A percentile compares a stretch with the other conserved stretches of the same genome.
Evolutionary conservation across 2,113 vertebrate species (phyloP).

Genomic region (Probosciger aterrimus): DNA sequence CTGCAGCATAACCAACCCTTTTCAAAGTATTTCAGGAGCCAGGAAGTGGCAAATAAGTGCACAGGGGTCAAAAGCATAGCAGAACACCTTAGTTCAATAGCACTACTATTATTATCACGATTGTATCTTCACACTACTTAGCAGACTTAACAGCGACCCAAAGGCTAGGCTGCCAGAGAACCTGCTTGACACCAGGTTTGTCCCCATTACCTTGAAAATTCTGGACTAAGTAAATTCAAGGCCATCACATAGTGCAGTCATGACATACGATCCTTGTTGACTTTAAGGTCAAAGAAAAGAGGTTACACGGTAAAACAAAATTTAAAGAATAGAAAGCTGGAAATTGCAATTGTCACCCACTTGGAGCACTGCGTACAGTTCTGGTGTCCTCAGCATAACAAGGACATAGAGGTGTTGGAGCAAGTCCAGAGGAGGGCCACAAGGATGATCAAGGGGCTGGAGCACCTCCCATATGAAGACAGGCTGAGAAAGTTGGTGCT

Average conservation of each 20-base stretch:
- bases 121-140: not conserved
- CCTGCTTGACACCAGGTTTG: not conserved
- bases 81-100: not conserved
- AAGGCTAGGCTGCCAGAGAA: not conserved
- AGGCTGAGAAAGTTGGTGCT: not conserved
- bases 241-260: not conserved
- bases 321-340: not conserved
- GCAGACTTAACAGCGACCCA: not conserved
- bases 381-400: not conserved
- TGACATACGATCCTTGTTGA: not conserved
- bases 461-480: not conserved
- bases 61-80: not conserved
- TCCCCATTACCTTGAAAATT: not conserved
- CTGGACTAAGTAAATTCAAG: not conserved
- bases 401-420: not conserved
- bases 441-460: not conserved
- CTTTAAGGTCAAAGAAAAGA: not conserved
- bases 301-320: not conserved
- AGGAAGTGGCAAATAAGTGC: not conserved
- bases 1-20: slow-evolving; percentile 7
- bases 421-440: not conserved
- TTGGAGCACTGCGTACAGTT: not conserved
- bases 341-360: not conserved
- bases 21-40: not conserved
- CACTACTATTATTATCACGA: not conserved